phyloP scores from a whole-genome alignment of 2,888 invertebrate genomes.

The Leptinotarsa peninsularis region DNA sequence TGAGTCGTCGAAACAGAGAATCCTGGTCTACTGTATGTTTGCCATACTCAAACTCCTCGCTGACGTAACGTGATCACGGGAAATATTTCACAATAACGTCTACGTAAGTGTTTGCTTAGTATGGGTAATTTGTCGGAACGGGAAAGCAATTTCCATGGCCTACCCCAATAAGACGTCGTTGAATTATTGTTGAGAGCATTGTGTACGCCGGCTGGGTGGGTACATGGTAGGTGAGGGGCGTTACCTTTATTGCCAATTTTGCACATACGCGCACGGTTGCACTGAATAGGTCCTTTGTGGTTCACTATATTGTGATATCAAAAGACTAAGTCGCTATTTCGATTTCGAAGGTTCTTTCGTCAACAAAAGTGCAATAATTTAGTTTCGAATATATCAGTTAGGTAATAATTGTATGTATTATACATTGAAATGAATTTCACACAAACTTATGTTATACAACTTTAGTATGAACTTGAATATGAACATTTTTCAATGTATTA shows the following conservation, averaged over 20 bases:
- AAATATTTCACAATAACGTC: slow-evolving; percentile 56
- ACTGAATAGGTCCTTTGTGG: slow-evolving; percentile 17
- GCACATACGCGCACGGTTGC: slow-evolving; percentile 27
- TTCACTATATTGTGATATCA: slow-evolving; percentile 24
- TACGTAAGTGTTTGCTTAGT: slow-evolving; percentile 55
- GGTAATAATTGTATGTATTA: no score
- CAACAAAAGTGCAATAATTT: no score
- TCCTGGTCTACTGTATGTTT: slow-evolving; percentile 32
- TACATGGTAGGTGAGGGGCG: not conserved
- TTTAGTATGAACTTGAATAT: no score
- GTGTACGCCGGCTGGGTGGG: not conserved
- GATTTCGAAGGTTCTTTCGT: not conserved
- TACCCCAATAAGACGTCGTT: slow-evolving; percentile 44
- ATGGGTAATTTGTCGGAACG: slow-evolving; percentile 53
- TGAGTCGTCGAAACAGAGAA: slow-evolving; percentile 10
- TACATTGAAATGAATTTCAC: no score
- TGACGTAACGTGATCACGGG: slow-evolving; percentile 51
- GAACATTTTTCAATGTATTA: no score
- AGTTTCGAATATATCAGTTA: no score
- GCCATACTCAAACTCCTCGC: slow-evolving; percentile 24
- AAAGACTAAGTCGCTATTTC: slow-evolving; percentile 20
- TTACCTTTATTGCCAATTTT: slow-evolving; percentile 34
- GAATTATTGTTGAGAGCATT: slow-evolving; percentile 32
- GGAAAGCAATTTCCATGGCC: slow-evolving; percentile 47
- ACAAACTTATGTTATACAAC: no score